Percentiles rank a stretch among this genome's conserved stretches.
phyloP scores from a whole-genome alignment of 1,140 invertebrate species.

The Popillia japonica region DNA sequence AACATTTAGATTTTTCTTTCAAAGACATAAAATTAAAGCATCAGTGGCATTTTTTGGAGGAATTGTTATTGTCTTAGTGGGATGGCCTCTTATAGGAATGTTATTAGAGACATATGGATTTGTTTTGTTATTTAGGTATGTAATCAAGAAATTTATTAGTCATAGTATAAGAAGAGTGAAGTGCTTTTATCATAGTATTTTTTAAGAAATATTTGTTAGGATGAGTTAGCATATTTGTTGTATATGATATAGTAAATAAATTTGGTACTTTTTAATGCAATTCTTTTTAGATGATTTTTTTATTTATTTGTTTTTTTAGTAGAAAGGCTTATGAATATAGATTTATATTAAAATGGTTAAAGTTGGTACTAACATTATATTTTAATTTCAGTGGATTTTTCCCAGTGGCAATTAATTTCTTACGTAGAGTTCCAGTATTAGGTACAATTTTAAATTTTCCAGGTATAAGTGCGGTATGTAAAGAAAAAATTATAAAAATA shows the following conservation, averaged over 20 bases:
- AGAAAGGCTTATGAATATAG: background rate
- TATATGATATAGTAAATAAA: too few relatives aligned
- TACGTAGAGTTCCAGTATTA: slow-evolving; percentile 79
- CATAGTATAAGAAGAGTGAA: background rate
- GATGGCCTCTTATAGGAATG: slow-evolving; percentile 97
- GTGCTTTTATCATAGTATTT: background rate
- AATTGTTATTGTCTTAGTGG: slow-evolving; percentile 91
- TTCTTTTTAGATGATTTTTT: background rate
- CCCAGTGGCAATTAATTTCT: slow-evolving; percentile 89
- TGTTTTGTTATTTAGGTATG: slow-evolving; percentile 78
- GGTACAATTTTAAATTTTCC: slow-evolving; percentile 79
- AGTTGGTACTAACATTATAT: slow-evolving; percentile 40
- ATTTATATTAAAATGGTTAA: background rate
- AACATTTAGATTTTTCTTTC: slow-evolving; percentile 98
- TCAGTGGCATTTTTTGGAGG: slow-evolving; percentile 94
- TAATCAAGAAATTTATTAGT: background rate
- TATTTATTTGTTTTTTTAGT: background rate
- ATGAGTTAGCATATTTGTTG: too few relatives aligned
- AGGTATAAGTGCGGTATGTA: slow-evolving; percentile 68
- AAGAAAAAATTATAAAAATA: background rate
- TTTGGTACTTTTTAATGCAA: background rate
- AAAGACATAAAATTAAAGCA: slow-evolving; percentile 94
- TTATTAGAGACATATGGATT: slow-evolving; percentile 93
- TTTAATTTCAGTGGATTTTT: slow-evolving; percentile 77
- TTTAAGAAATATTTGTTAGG: background rate